Evolutionary conservation across 2,797 vertebrate species (phyloP).

Genomic region (Malacoraja senta): DNA sequence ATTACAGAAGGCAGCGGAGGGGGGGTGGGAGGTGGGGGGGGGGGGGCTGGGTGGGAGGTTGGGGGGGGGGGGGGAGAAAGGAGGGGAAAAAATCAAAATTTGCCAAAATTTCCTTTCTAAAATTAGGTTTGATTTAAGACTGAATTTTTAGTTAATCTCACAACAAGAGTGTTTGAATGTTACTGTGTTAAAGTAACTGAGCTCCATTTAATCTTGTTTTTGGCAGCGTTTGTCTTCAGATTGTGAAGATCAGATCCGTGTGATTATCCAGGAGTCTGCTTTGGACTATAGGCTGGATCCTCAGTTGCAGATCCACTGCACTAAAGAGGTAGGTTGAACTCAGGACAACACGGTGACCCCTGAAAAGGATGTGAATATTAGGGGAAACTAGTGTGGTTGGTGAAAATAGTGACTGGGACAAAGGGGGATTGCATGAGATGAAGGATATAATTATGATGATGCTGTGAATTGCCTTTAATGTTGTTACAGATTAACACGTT

Average conservation of each 20-base stretch:
- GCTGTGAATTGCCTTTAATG: neutral
- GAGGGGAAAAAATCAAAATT: too few species aligned
- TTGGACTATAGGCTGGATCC: conserved; percentile 94
- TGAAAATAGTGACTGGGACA: neutral
- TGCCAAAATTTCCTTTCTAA: too few species aligned
- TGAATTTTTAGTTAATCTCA: too few species aligned
- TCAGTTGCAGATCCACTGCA: conserved; percentile 89
- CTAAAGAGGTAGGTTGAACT: conserved; percentile 70
- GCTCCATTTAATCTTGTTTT: neutral
- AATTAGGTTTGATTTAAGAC: too few species aligned
- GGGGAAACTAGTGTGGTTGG: too few species aligned
- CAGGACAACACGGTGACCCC: neutral
- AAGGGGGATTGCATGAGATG: neutral
- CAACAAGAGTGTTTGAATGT: too few species aligned
- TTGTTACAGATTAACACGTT: conserved; percentile 71
- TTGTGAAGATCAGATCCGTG: conserved; percentile 89
- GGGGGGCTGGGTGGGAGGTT: too few species aligned
- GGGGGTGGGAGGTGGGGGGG: too few species aligned
- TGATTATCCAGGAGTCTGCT: conserved; percentile 91
- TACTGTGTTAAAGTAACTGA: neutral
- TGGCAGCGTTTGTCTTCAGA: conserved; percentile 84
- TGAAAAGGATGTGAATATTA: neutral
- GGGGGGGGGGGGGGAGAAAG: too few species aligned
- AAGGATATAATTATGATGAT: neutral
- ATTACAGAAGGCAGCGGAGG: neutral